Evolutionary conservation across 1,140 invertebrate genomes (phyloP), one percentile per base, ranked within the genome.

Genomic region (Dolichoris vasculosae): DNA sequence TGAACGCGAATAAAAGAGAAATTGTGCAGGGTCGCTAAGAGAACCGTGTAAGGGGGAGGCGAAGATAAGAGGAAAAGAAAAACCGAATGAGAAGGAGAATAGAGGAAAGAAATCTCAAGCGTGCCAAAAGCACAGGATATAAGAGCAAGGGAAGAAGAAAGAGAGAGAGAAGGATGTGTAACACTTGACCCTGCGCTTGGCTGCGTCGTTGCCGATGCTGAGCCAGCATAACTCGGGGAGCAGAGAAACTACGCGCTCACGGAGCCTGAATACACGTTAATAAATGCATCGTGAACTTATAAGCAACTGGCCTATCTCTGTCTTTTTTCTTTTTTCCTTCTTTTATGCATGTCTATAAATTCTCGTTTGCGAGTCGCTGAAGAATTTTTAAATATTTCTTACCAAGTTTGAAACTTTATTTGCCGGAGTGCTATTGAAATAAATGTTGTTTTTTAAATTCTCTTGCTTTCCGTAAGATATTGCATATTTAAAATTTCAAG

Each of bases 111-210:
- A 69, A 43, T 48, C 46, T 55, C 17, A 38, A 71, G 48, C 63
- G 63, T 35, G 63, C 51, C 2, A 82, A 84, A 20, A 82, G 79
- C 35, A 51, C 15, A 32, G 43, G 85, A 80, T 85, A 86, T 7
- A 77, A 85, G 35, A 90, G 85, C 69, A 71, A 78, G 85, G 84
- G 78, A 81, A 83, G 84, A 83, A 78, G 82, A 86, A 86, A 86
- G 88, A 87, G 87, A 89, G 88, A 87, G 87, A 78, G 86, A 88
- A 88, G 83, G 26, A 63, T 8, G 51, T 35, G 6, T 63, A 63
- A 63, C 88, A 92, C 91, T 92, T 92, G 91, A 92, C 91, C 91
- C 91, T 92, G 90, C 88, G 75, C 86, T 81, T 87, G 87, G 86
- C 82, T 90, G 88, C 88, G 82, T 86, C 87, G 87, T 87, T 87